These are phyloP conservation scores for Schizotus pectinicornis DNA, from an alignment of 2,888 invertebrate species.

Conservation along the genomic window DNA sequence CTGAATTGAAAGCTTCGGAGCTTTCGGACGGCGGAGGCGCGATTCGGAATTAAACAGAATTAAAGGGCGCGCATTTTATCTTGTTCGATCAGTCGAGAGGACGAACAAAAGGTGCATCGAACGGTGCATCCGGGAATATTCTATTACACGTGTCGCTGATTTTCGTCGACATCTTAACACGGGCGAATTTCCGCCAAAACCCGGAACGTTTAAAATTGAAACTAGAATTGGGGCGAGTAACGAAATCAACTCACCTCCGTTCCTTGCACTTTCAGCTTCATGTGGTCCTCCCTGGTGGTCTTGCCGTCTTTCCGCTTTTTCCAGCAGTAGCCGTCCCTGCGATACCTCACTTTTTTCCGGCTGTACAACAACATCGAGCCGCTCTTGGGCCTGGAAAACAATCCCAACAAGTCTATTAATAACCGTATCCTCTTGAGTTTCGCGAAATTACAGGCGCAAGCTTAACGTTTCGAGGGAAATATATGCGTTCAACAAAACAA, in stretches of 20 bases:
- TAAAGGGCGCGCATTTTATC: slow-evolving; percentile 39
- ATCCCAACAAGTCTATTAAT: neutral
- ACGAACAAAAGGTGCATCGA: no score
- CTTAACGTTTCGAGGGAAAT: slow-evolving; percentile 14
- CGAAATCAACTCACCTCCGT: slow-evolving; percentile 74
- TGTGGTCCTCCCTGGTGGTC: slow-evolving; percentile 97
- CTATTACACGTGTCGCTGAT: no score
- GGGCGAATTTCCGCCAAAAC: no score
- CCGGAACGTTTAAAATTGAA: no score
- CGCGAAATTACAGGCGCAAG: neutral
- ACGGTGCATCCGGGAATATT: no score
- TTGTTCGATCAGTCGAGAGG: slow-evolving; percentile 20
- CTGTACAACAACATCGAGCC: slow-evolving; percentile 97
- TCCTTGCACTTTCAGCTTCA: slow-evolving; percentile 98
- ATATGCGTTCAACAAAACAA: slow-evolving; percentile 35
- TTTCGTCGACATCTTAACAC: no score
- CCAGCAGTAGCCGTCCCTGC: slow-evolving; percentile 98
- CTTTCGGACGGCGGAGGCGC: slow-evolving; percentile 37
- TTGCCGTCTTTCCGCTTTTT: slow-evolving; percentile 98
- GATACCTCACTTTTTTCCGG: slow-evolving; percentile 92
- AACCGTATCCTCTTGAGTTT: neutral
- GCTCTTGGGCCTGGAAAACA: slow-evolving; percentile 84
- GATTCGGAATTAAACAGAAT: slow-evolving; percentile 45
- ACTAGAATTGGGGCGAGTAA: no score
- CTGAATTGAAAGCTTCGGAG: slow-evolving; percentile 43